Evolutionary conservation across 2,888 invertebrate species (phyloP).

Genomic region (Melanargia galathea): DNA sequence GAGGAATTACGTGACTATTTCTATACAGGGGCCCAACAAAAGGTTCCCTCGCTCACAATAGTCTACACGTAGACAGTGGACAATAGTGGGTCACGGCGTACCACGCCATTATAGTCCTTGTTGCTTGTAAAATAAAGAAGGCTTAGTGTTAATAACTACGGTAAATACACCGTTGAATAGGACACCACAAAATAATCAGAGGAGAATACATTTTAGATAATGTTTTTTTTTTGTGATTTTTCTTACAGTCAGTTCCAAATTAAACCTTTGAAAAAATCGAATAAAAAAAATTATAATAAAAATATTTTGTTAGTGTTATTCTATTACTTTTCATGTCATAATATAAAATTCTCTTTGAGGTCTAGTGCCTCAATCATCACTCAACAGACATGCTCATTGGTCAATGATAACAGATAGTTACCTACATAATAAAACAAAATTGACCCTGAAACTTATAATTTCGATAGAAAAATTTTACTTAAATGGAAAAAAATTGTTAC

Average conservation of each 20-base stretch:
- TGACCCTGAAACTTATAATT: too few species aligned
- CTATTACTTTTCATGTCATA: too few species aligned
- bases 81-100: constrained; percentile 12
- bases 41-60: constrained; percentile 10
- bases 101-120: neutral
- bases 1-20: constrained; percentile 10
- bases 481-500: too few species aligned
- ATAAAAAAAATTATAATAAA: too few species aligned
- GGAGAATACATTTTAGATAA: neutral
- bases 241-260: neutral
- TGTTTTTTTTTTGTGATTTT: neutral
- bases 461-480: too few species aligned
- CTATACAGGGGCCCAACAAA: constrained; percentile 13
- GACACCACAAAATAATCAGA: constrained; percentile 9
- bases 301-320: too few species aligned
- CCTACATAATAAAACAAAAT: too few species aligned
- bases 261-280: neutral
- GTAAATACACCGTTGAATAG: neutral
- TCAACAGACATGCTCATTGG: too few species aligned
- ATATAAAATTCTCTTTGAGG: too few species aligned
- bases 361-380: too few species aligned
- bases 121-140: neutral
- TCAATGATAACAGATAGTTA: too few species aligned
- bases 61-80: constrained; percentile 7
- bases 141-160: neutral